Conservation (phyloP, 1,140 invertebrate genomes). For the Aphelenchoides besseyi region DNA sequence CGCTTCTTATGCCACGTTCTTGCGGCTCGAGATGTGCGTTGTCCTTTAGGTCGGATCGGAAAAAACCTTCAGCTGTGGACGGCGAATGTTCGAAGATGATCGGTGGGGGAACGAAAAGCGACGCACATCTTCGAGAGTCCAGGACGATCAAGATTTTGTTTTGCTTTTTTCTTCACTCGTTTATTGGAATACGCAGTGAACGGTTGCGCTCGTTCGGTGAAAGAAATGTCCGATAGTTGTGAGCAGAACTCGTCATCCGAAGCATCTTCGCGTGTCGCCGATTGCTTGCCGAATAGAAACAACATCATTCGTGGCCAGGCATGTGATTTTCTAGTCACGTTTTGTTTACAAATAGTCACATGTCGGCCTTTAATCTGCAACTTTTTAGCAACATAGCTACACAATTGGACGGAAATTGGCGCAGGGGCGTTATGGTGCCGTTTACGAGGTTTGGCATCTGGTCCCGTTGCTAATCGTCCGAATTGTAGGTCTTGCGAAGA, state of each 20-base stretch:
- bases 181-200: neutral
- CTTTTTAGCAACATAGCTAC: conserved; percentile 40
- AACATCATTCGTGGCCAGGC: conserved; percentile 54
- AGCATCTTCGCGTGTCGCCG: conserved; percentile 32
- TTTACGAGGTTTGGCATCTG: conserved; percentile 49
- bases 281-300: conserved; percentile 49
- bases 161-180: neutral
- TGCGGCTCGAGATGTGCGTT: too few relatives aligned
- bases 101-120: too few relatives aligned
- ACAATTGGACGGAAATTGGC: conserved; percentile 53
- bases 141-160: neutral
- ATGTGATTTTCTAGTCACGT: too few relatives aligned
- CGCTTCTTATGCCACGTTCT: too few relatives aligned
- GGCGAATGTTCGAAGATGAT: too few relatives aligned
- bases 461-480: neutral
- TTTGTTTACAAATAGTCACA: too few relatives aligned
- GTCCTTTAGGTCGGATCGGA: too few relatives aligned
- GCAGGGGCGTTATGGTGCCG: conserved; percentile 54
- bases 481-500: conserved; percentile 49
- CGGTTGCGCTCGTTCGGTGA: neutral
- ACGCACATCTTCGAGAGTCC: too few relatives aligned
- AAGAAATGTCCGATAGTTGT: conserved; percentile 10
- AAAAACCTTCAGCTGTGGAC: too few relatives aligned
- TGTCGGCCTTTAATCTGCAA: too few relatives aligned
- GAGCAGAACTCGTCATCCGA: conserved; percentile 15